Percentiles rank a stretch among this genome's conserved stretches.
Conservation (phyloP, 1,140 invertebrate species). For the Uloborus diversus region DNA sequence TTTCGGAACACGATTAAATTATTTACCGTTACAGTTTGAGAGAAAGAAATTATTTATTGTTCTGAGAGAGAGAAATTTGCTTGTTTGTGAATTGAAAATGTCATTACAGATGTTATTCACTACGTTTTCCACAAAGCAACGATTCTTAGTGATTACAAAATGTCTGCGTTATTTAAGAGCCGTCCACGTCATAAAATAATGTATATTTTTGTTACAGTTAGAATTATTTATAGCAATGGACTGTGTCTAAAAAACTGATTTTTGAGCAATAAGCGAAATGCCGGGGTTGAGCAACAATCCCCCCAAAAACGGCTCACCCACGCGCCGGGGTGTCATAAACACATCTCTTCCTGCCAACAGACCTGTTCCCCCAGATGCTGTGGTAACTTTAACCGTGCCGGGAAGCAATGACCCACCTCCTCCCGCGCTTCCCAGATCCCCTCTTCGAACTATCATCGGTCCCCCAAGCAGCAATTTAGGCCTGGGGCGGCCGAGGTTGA, state of each 20-base stretch:
- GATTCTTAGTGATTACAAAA: too few relatives aligned
- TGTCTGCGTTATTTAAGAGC: too few relatives aligned
- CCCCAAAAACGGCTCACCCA: neutral
- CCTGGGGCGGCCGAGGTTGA: conserved; percentile 30
- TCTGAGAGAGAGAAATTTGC: neutral
- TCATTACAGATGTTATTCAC: neutral
- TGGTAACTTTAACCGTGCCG: conserved; percentile 20
- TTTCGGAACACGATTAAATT: neutral
- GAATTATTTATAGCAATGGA: neutral
- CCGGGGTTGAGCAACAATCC: conserved; percentile 15
- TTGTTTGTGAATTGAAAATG: neutral
- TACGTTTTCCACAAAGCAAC: too few relatives aligned
- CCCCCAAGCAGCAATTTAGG: conserved; percentile 9
- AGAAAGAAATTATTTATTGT: neutral
- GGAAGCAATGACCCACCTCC: neutral
- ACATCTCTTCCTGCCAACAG: conserved; percentile 7
- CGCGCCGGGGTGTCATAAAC: neutral
- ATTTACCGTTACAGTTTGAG: neutral
- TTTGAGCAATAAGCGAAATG: neutral
- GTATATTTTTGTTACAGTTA: too few relatives aligned
- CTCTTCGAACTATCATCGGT: conserved; percentile 41
- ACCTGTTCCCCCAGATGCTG: conserved; percentile 25
- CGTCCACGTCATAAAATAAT: too few relatives aligned
- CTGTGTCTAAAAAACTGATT: neutral
- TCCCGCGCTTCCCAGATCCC: conserved; percentile 16